Percentiles rank a stretch among this genome's conserved stretches.
phyloP scores from a whole-genome alignment of 2,797 vertebrate species.

The Hippopotamyrus pictus region DNA sequence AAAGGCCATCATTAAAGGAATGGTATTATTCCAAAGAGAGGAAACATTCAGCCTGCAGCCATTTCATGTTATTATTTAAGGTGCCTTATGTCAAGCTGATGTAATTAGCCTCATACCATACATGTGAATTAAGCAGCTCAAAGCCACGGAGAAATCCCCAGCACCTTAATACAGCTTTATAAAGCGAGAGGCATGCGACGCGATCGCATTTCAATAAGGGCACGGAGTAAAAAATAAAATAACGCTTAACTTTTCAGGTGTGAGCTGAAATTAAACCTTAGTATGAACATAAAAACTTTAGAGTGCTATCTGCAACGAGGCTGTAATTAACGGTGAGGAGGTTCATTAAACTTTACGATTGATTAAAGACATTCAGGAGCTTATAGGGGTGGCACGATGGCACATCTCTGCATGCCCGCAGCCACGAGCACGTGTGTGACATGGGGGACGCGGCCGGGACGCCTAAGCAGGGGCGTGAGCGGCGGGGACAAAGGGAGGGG shows the following conservation, averaged over 20 bases:
- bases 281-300: neutral
- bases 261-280: neutral
- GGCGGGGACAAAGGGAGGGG: slow-evolving; percentile 55
- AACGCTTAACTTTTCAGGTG: neutral
- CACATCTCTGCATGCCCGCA: neutral
- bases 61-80: slow-evolving; percentile 51
- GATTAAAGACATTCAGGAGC: neutral
- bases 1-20: slow-evolving; percentile 70
- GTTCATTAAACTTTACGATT: neutral
- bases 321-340: neutral
- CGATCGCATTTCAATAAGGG: neutral
- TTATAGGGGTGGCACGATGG: neutral
- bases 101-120: slow-evolving; percentile 53
- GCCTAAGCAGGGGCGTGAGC: slow-evolving; percentile 51
- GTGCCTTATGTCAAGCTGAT: slow-evolving; percentile 54
- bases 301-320: neutral
- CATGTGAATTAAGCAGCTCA: slow-evolving; percentile 35
- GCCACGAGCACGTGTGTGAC: neutral
- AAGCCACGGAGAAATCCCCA: slow-evolving; percentile 16
- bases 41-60: slow-evolving; percentile 46
- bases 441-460: slow-evolving; percentile 10
- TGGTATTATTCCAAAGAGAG: slow-evolving; percentile 60
- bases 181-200: neutral
- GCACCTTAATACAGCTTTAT: neutral
- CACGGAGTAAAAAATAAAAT: neutral